phyloP scores from a whole-genome alignment of 2,888 invertebrate species.

The Apoderus coryli region DNA sequence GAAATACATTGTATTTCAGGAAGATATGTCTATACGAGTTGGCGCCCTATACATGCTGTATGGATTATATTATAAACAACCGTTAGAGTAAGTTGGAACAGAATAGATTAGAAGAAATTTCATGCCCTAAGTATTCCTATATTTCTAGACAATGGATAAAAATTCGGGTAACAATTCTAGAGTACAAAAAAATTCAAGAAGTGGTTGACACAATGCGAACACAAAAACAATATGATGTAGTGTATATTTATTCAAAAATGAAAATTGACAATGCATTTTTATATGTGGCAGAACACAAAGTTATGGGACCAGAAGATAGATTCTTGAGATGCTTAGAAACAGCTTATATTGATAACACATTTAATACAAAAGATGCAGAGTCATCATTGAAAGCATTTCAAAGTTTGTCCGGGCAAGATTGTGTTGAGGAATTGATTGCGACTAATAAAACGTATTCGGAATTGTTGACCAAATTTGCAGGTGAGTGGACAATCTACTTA shows the following conservation, averaged over 20 bases:
- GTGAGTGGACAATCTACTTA: no score
- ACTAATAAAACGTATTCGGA: conserved; percentile 18
- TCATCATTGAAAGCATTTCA: conserved; percentile 16
- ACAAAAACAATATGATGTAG: conserved; percentile 18
- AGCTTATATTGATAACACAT: conserved; percentile 18
- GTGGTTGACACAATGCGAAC: conserved; percentile 20
- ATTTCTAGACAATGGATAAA: conserved; percentile 23
- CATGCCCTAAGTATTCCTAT: no score
- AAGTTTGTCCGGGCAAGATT: conserved; percentile 9
- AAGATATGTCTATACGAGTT: conserved; percentile 20
- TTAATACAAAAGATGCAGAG: conserved; percentile 12
- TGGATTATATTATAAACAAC: conserved; percentile 27
- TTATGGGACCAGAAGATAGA: conserved; percentile 19
- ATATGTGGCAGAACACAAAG: conserved; percentile 19
- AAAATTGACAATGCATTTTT: conserved; percentile 22
- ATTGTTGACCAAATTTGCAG: conserved; percentile 16
- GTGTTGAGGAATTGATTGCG: conserved; percentile 14
- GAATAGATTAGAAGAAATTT: no score
- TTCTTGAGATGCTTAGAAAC: conserved; percentile 17
- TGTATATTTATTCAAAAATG: conserved; percentile 24
- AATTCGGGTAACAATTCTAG: conserved; percentile 23
- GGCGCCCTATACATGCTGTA: conserved; percentile 27
- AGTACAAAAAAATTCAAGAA: conserved; percentile 20
- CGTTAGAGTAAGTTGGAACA: conserved; percentile 24
- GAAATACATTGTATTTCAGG: conserved; percentile 21